phyloP scores from a whole-genome alignment of 2,888 invertebrate genomes.

The Listrodromus nycthemerus region DNA sequence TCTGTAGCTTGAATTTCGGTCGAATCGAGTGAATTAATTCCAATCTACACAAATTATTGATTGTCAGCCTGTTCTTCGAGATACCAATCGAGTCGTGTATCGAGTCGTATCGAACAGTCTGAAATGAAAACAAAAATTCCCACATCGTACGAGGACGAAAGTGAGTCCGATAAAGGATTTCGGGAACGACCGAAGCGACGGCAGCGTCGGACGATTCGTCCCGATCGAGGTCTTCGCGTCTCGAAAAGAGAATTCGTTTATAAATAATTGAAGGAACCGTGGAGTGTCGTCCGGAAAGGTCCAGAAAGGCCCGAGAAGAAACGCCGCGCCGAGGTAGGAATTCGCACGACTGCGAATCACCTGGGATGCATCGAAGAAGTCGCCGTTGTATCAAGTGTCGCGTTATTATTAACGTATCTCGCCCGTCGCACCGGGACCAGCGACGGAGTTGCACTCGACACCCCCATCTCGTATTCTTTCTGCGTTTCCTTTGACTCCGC shows the following conservation, averaged over 20 bases:
- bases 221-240: constrained; percentile 11
- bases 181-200: too few species aligned
- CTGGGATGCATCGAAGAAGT: constrained; percentile 34
- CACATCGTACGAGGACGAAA: not conserved
- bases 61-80: constrained; percentile 40
- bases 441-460: constrained; percentile 28
- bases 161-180: not conserved
- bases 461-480: constrained; percentile 56
- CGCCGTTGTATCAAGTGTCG: constrained; percentile 36
- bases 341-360: constrained; percentile 33
- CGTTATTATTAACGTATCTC: constrained; percentile 53
- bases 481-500: constrained; percentile 48
- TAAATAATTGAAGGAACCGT: constrained; percentile 37
- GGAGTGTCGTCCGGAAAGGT: constrained; percentile 1
- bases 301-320: constrained; percentile 15
- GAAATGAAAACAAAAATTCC: not conserved
- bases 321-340: not conserved
- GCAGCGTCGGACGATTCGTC: too few species aligned
- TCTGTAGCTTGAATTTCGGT: too few species aligned
- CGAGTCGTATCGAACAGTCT: constrained; percentile 16
- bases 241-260: constrained; percentile 12
- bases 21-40: too few species aligned
- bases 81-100: constrained; percentile 58
- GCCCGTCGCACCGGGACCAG: constrained; percentile 19
- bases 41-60: constrained; percentile 37